phyloP scores from a whole-genome alignment of 2,888 invertebrate species.

The Octonoba sinensis region DNA sequence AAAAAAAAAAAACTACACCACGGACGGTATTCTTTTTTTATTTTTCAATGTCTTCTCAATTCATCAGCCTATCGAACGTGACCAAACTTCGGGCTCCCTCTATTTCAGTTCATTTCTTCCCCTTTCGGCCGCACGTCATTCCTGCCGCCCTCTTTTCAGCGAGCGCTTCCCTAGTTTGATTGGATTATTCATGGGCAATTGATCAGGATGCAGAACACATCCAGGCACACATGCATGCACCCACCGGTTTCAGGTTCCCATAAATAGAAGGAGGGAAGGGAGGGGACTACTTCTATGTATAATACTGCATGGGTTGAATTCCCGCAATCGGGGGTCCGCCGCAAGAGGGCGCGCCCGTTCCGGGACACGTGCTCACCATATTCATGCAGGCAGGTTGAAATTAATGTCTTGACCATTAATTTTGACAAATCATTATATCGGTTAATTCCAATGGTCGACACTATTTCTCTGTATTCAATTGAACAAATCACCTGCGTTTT shows the following conservation, averaged over 20 bases:
- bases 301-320: background rate
- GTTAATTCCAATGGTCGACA: too few relatives aligned
- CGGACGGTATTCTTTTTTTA: background rate
- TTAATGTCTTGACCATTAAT: too few relatives aligned
- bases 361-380: too few relatives aligned
- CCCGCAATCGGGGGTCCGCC: too few relatives aligned
- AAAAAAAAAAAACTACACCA: too few relatives aligned
- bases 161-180: conserved; percentile 43
- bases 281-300: conserved; percentile 10
- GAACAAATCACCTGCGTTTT: too few relatives aligned
- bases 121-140: conserved; percentile 1
- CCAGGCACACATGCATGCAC: conserved; percentile 56
- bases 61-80: conserved; percentile 36
- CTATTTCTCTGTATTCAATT: too few relatives aligned
- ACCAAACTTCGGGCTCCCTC: conserved; percentile 30
- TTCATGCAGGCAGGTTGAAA: too few relatives aligned
- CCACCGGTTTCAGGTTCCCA: conserved; percentile 49
- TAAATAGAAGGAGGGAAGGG: conserved; percentile 32
- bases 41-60: conserved; percentile 9
- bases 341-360: too few relatives aligned
- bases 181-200: conserved; percentile 63
- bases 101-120: conserved; percentile 16
- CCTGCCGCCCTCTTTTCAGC: conserved; percentile 4
- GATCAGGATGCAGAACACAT: conserved; percentile 62
- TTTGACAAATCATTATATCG: too few relatives aligned